Conservation (phyloP, 2,888 invertebrate genomes). For the Diabrotica balteata region DNA sequence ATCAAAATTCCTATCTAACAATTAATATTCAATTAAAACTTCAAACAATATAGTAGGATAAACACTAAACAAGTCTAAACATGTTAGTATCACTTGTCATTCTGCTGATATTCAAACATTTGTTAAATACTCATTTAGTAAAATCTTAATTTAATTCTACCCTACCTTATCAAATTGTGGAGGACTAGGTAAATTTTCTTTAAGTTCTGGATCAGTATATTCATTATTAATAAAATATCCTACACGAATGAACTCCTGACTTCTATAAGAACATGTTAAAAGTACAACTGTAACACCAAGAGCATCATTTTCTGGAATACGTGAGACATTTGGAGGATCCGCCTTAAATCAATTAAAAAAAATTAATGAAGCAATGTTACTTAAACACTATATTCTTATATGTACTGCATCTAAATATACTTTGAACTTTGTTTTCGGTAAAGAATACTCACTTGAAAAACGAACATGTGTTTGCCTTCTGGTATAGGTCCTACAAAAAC, state of each 20-base stretch:
- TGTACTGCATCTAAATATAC: no score
- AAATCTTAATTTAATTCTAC: neutral
- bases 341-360: slow-evolving; percentile 68
- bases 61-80: no score
- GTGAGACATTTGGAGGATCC: slow-evolving; percentile 90
- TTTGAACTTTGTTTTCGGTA: neutral
- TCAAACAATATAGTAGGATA: no score
- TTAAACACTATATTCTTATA: no score
- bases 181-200: slow-evolving; percentile 91
- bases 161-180: slow-evolving; percentile 93
- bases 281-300: slow-evolving; percentile 98
- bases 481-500: slow-evolving; percentile 98
- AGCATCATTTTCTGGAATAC: slow-evolving; percentile 95
- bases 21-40: no score
- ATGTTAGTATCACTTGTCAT: no score
- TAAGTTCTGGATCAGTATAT: slow-evolving; percentile 89
- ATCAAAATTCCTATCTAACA: no score
- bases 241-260: slow-evolving; percentile 94
- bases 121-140: no score
- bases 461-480: slow-evolving; percentile 94
- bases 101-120: no score
- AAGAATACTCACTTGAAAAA: slow-evolving; percentile 77
- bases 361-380: neutral
- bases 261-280: slow-evolving; percentile 89
- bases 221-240: slow-evolving; percentile 99